Percentiles rank a stretch among this genome's conserved stretches.
Conservation (phyloP, 1,140 invertebrate species). For the Diabrotica virgifera region DNA sequence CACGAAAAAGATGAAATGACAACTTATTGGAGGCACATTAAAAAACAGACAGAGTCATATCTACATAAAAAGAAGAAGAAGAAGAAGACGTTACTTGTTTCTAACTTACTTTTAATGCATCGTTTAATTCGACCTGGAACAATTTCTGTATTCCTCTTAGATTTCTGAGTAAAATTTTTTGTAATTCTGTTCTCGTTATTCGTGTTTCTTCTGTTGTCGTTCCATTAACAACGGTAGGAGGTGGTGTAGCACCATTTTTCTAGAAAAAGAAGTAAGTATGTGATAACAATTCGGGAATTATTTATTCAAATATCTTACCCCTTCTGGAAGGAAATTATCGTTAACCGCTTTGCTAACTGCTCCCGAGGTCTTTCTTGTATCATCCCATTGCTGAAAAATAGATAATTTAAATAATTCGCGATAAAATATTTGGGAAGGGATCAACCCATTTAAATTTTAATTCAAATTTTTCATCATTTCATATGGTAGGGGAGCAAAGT, state of each 20-base stretch:
- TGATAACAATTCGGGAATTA: too few relatives aligned
- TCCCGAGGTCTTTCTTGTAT: constrained; percentile 50
- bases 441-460: too few relatives aligned
- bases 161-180: constrained; percentile 49
- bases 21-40: too few relatives aligned
- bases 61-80: too few relatives aligned
- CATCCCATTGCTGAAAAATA: constrained; percentile 49
- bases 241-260: constrained; percentile 1
- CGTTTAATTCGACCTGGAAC: constrained; percentile 54
- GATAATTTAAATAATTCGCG: constrained; percentile 5
- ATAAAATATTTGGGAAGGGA: too few relatives aligned
- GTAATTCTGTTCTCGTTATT: constrained; percentile 44
- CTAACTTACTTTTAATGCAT: constrained; percentile 50
- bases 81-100: neutral
- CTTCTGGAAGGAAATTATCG: constrained; percentile 46
- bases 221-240: constrained; percentile 31
- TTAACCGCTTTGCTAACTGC: constrained; percentile 48
- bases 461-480: too few relatives aligned
- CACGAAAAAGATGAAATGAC: too few relatives aligned
- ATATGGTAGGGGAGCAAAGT: too few relatives aligned
- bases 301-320: constrained; percentile 1
- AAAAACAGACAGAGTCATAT: too few relatives aligned
- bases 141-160: constrained; percentile 50
- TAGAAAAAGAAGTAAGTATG: too few relatives aligned
- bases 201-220: constrained; percentile 43